Conservation (phyloP, 2,888 invertebrate species). For the Acleris emargana region DNA sequence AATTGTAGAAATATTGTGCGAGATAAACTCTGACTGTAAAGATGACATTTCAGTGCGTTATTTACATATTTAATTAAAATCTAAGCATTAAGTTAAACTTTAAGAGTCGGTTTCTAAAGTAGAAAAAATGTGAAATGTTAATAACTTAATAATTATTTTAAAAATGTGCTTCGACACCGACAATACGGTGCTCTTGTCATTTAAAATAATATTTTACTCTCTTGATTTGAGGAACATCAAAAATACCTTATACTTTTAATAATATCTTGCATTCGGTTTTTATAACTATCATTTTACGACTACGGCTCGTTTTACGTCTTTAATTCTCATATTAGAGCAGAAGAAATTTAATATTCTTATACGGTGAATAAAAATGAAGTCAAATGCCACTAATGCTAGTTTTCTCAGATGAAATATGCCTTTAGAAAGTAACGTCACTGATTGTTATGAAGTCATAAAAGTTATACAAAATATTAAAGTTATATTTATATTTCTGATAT, state of each 20-base stretch:
- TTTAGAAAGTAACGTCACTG: constrained; percentile 18
- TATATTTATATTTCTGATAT: background rate
- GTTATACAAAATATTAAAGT: background rate
- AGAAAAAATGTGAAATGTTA: too few species aligned
- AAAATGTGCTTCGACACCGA: too few species aligned
- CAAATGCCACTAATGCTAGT: constrained; percentile 17
- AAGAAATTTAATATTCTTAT: background rate
- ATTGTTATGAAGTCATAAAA: constrained; percentile 2
- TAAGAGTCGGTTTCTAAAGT: too few species aligned
- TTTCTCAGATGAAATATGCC: constrained; percentile 11
- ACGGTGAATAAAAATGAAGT: constrained; percentile 18
- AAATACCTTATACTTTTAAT: background rate
- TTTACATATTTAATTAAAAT: too few species aligned
- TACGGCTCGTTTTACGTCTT: constrained; percentile 3
- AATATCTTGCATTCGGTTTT: background rate
- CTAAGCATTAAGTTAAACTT: too few species aligned
- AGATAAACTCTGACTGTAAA: too few species aligned
- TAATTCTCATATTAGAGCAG: constrained; percentile 9
- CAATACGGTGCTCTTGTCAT: background rate
- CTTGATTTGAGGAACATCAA: background rate
- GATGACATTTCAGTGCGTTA: too few species aligned
- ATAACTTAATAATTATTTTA: too few species aligned
- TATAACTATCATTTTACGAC: constrained; percentile 18
- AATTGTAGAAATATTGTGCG: too few species aligned
- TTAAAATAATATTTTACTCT: background rate